Base-by-base conservation (phyloP, 2,113 vertebrate genomes). In the Euleptes europaea region DNA sequence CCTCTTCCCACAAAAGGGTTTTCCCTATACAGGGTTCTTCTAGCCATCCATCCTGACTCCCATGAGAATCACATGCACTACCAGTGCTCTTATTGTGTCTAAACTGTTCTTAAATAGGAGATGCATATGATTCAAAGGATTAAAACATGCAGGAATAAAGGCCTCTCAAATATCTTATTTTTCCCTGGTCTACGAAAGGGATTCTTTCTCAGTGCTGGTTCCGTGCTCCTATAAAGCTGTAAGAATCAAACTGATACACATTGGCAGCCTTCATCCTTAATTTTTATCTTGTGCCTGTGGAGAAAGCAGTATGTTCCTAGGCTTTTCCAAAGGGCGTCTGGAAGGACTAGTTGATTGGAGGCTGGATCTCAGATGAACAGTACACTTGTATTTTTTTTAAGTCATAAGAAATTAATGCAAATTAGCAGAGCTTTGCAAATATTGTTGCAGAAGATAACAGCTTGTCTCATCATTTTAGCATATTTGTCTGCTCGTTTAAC, bases 391-490 rank as follows among this genome's bases (percentile, higher is more conserved):
- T 70, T 40, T 35, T 69, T 70, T 70, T 70, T 38, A 21, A 70
- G 35, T 84, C 23, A 1, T 26, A 78, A 75, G 31, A 57, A 38
- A 75, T 26, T 80, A 72, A 89, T 0, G 0, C 31, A 42, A 83
- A 82, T 51, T 28, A 87, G 21, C 31, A 88, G 77, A 78, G 17
- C 17, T 44, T 6, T 89, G 66, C 42, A 90, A 84, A 86, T 80
- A n/a, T 49, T 75, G 80, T 88, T 86, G 42, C 6, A 86, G 31
- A 89, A 89, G 88, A 86, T 77, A 91, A 85, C 12, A 84, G 2
- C 0, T 87, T 93, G 51, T 69, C 19, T 82, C 11, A 33, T 79
- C 44, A 83, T 67, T 86, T 88, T 71, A 49, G 5, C 49, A 38
- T 89, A 33, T 78, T 89, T 88, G 3, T 69, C 49, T 72, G 51